Evolutionary conservation across 1,140 invertebrate species (phyloP), one percentile per base, ranked within the genome.

Genomic region (Fopius arisanus): DNA sequence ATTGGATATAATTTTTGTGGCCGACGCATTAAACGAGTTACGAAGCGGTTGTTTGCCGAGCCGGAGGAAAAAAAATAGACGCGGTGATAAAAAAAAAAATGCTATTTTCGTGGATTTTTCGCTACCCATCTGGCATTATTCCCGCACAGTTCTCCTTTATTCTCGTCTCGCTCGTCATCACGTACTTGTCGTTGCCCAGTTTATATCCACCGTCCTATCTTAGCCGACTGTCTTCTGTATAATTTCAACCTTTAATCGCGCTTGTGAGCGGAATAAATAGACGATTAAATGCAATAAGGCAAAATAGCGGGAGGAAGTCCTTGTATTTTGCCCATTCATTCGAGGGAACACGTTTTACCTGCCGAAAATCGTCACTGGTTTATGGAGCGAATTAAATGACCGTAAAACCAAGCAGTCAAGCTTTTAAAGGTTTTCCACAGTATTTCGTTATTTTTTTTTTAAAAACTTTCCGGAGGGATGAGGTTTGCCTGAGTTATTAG

Each of bases 311-410:
- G 54, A 59, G 23, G 26, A 59, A 59, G 23, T 59, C 23, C 19
- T 59, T 59, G 54, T 23, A 59, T 59, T 59, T 59, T 59, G n/a
- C 19, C 14, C 54, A 59, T 59, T 59, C 54, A 59, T 59, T 59
- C 54, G 23, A 28, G 1, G 23, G 26, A 59, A 59, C 54, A 59
- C 54, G 54, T 59, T 59, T 59, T 59, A 59, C 54, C 54, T 59
- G 26, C 54, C 54, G 54, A 59, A 59, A 59, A 59, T 59, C 54
- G 54, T 59, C 54, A 28, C 21, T 59, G 33, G 72, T 78, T 76
- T 77, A 74, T 74, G 63, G 73, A 72, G 74, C 74, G 67, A 78
- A 78, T 78, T 75, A 77, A 80, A 80, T 72, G 41, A 67, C 74
- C 70, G 77, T 78, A 76, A 80, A 78, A 75, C 74, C 73, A 69